Evolutionary conservation across 64 coral and sea anemone species (phyloP), one percentile per base, ranked within the genome.

Genomic region (Pocillopora damicornis): DNA sequence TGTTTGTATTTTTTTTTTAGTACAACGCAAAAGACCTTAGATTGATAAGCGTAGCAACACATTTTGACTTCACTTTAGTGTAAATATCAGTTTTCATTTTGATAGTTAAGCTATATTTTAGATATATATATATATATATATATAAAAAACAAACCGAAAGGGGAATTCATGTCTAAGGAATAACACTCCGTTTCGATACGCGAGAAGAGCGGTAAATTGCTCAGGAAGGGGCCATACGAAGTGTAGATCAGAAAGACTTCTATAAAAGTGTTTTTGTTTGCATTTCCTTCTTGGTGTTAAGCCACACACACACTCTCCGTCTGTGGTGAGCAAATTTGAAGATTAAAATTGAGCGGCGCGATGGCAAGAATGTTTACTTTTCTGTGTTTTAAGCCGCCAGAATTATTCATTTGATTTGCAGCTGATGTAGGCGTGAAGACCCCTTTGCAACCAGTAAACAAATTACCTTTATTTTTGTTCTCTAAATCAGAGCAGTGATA

Each of bases 71-170:
- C 57, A 38, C 81, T 25, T 86, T 59, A 72, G 37, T 93, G 91
- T 93, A 93, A 93, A 93, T 93, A 93, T 72, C 66, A 78, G 63
- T 66, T 9, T 73, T 72, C 42, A 66, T 78, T 92, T 93, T 80
- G 68, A 92, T 75, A 93, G 64, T 85, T 85, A 22, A 84, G 58
- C 79, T 30, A 30, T 30, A 30, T 30, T 30, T 30, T 30, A 30
- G 30, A 30, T 30, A 30, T 30, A 71, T 61, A 51, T 76, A 37
- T 92, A 83, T 93, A 85, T 89, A 89, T 93, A 89, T 42, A 83
- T 84, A 89, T 89, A 87, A 85, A 51, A 89, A 85, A 86, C 75
- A 75, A 66, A 66, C 89, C 89, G 81, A 91, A 79, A 87, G 42
- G 82, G 62, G 37, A 36, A 77, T 36, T 56, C 59, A 91, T 72